phyloP scores from a whole-genome alignment of 2,113 vertebrate genomes.

The Dipodomys merriami region DNA sequence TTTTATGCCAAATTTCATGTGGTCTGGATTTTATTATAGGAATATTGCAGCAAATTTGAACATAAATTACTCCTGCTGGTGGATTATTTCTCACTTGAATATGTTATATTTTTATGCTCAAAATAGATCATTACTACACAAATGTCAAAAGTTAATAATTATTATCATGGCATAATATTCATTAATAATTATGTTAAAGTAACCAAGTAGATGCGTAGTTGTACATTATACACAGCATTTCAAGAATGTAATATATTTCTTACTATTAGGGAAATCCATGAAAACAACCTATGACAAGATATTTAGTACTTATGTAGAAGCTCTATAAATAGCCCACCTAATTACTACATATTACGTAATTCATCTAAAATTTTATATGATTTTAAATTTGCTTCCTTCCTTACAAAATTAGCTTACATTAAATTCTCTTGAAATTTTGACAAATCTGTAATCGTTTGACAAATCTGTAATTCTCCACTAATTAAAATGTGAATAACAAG shows the following conservation, averaged over 20 bases:
- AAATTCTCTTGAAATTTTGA: neutral
- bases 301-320: conserved; percentile 8
- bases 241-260: neutral
- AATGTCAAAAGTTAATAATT: conserved; percentile 41
- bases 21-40: neutral
- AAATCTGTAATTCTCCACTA: neutral
- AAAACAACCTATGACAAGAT: neutral
- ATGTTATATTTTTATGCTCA: conserved; percentile 9
- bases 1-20: conserved; percentile 36
- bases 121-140: neutral
- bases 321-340: neutral
- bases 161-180: neutral
- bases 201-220: conserved; percentile 16
- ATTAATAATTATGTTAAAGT: conserved; percentile 57
- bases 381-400: neutral
- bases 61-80: neutral
- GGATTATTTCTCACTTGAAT: conserved; percentile 56
- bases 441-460: neutral
- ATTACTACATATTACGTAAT: neutral
- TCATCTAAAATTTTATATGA: neutral
- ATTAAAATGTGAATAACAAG: conserved; percentile 10
- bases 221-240: neutral
- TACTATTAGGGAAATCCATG: neutral
- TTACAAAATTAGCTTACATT: neutral
- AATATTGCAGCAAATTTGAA: conserved; percentile 42